These are phyloP conservation scores for Zaprionus tsacasi DNA, from an alignment of 1,140 invertebrate genomes.

Conservation along the genomic window DNA sequence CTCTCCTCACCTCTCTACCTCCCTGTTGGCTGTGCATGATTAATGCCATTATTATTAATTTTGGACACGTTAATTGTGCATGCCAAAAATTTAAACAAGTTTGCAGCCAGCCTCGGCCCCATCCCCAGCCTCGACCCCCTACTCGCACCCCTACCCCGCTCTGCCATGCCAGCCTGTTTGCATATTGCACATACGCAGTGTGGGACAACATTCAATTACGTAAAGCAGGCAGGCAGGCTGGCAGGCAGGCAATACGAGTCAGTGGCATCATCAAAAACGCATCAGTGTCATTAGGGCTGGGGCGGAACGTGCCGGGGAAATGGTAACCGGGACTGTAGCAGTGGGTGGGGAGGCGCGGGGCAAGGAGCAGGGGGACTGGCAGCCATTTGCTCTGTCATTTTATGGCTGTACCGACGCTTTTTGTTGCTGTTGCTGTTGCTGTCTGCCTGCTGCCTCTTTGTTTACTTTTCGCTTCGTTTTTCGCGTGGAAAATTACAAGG, in stretches of 20 bases:
- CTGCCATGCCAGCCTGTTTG: slow-evolving; percentile 13
- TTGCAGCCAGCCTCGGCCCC: background rate
- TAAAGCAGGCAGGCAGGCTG: slow-evolving; percentile 4
- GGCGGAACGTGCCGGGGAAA: slow-evolving; percentile 3
- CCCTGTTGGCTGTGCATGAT: slow-evolving; percentile 45
- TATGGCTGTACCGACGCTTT: slow-evolving; percentile 58
- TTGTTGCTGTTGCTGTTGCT: slow-evolving; percentile 17
- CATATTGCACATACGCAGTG: slow-evolving; percentile 72
- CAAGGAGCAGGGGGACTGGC: background rate
- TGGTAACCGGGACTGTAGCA: background rate
- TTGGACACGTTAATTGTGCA: slow-evolving; percentile 67
- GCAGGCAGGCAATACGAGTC: slow-evolving; percentile 28
- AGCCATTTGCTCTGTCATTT: slow-evolving; percentile 75
- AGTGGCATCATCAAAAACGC: slow-evolving; percentile 80
- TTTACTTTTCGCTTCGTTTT: slow-evolving; percentile 75
- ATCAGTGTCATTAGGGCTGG: slow-evolving; percentile 69
- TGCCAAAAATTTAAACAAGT: slow-evolving; percentile 63
- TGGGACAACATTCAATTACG: slow-evolving; percentile 70
- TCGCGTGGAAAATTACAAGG: slow-evolving; percentile 72
- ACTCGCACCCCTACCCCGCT: background rate
- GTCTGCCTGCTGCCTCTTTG: slow-evolving; percentile 47
- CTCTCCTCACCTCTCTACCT: background rate
- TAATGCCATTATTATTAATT: slow-evolving; percentile 76
- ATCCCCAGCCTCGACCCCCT: no score
- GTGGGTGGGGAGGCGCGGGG: background rate